Conservation (phyloP, 1,140 invertebrate species). For the Dermatophagoides farinae region DNA sequence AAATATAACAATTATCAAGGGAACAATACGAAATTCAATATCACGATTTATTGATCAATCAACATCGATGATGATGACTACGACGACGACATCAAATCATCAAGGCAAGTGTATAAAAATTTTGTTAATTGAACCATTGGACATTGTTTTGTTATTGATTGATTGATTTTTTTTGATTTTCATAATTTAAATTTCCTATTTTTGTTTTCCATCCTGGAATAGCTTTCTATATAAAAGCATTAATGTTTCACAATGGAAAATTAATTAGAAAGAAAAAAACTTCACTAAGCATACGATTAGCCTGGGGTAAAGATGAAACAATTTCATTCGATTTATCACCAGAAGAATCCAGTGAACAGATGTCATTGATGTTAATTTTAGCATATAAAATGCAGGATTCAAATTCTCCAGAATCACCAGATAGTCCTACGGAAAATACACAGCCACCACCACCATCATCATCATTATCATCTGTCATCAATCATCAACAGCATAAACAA, state of each 20-base stretch:
- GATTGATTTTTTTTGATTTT: not conserved
- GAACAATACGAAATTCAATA: conserved; percentile 18
- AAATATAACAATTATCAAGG: conserved; percentile 32
- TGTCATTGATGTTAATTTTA: conserved; percentile 30
- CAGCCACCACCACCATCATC: conserved; percentile 8
- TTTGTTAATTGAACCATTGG: no score
- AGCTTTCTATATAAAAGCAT: conserved; percentile 33
- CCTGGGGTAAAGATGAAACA: conserved; percentile 31
- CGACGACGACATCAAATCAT: not conserved
- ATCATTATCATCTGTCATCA: not conserved
- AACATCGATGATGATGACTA: no score
- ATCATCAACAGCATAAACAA: not conserved
- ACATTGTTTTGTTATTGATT: no score
- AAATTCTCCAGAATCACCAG: conserved; percentile 24
- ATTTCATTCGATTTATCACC: conserved; percentile 33
- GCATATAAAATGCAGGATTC: conserved; percentile 18
- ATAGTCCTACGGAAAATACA: conserved; percentile 11
- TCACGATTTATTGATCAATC: not conserved
- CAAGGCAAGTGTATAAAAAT: not conserved
- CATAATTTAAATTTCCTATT: not conserved
- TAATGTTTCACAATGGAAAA: conserved; percentile 31
- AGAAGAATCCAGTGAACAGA: conserved; percentile 25
- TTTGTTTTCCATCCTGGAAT: not conserved
- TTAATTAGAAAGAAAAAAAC: conserved; percentile 36
- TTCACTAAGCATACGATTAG: conserved; percentile 20